Base-by-base conservation (phyloP, 2,888 invertebrate genomes). In the Notodonta dromedarius region DNA sequence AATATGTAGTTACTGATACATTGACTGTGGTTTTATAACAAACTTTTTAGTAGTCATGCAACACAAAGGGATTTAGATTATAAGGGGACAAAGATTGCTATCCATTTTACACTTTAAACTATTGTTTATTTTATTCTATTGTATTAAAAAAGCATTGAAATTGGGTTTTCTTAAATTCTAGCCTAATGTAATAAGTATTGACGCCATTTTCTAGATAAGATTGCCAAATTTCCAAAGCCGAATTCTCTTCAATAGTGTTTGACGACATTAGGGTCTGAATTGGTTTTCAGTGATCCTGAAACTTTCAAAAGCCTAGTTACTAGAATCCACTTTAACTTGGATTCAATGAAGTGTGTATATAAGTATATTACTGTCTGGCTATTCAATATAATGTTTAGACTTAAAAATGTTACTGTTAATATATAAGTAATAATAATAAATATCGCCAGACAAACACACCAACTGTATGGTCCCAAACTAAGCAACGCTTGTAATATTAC, bases 281-380 rank as follows among this genome's bases (percentile, higher is more conserved):
- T 52, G 52, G 32, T 32, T 52, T 52, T 52, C 52, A 32, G 52
- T 52, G 6, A 52, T 32, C 52, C 52, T 32, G 12, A 50, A 52
- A 52, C 51, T 52, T 32, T 52, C 24, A 52, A 52, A 52, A 13
- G 32, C 52, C 16, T 16, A 9, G 14, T 9, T 50, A 16, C 16
- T 14, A 50, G 9, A 50, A 50, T 14, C 16, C 9, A 50, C 50
- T 50, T 50, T 50, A 16, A 50, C 3, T 50, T 16, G 16, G 9
- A 50, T 7, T 9, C 5, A 16, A 9, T 16, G 8, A 50, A 16
- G 14, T 16, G 50, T 16, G 50, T 50, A 16, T 16, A 12, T 50
- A 50, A 14, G 44, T 50, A 50, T n/a, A 48, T 12, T 50, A 50
- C 16, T 50, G 14, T 16, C 50, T 12, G 24, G 2, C 24, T 2